These are phyloP conservation scores for Amblyteles armatorius DNA, from an alignment of 2,888 invertebrate genomes.

Conservation along the genomic window DNA sequence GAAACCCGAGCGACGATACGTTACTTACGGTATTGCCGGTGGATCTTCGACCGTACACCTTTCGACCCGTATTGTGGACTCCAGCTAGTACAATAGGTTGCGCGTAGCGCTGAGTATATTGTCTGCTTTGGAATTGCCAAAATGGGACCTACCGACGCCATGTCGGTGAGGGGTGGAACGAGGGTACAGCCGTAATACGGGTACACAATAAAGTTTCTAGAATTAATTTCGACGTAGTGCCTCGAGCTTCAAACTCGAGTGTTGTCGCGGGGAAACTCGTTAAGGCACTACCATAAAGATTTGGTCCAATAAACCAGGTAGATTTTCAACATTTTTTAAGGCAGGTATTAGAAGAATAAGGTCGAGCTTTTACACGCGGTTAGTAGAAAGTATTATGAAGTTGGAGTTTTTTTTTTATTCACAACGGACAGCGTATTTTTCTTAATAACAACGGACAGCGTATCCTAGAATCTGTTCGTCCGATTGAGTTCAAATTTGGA, in stretches of 20 bases:
- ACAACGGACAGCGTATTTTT: background rate
- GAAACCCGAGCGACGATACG: slow-evolving; percentile 60
- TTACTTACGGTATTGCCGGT: slow-evolving; percentile 40
- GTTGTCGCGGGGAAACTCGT: background rate
- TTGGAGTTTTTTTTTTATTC: no score
- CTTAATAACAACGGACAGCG: background rate
- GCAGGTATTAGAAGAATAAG: no score
- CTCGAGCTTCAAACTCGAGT: background rate
- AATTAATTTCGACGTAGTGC: background rate
- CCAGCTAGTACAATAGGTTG: background rate
- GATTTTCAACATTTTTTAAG: no score
- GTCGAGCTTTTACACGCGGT: no score
- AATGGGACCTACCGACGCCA: background rate
- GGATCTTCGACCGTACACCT: slow-evolving; percentile 29
- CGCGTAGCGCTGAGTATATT: slow-evolving; percentile 6
- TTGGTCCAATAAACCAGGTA: no score
- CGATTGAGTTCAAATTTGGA: no score
- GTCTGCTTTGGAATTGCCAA: background rate
- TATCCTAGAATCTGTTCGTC: background rate
- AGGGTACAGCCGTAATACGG: background rate
- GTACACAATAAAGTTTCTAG: background rate
- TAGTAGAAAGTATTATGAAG: no score
- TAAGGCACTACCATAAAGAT: background rate
- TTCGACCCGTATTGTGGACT: slow-evolving; percentile 19
- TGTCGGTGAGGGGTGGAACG: background rate